Base-by-base conservation (phyloP, 1,140 invertebrate genomes). In the Drosophila asahinai region DNA sequence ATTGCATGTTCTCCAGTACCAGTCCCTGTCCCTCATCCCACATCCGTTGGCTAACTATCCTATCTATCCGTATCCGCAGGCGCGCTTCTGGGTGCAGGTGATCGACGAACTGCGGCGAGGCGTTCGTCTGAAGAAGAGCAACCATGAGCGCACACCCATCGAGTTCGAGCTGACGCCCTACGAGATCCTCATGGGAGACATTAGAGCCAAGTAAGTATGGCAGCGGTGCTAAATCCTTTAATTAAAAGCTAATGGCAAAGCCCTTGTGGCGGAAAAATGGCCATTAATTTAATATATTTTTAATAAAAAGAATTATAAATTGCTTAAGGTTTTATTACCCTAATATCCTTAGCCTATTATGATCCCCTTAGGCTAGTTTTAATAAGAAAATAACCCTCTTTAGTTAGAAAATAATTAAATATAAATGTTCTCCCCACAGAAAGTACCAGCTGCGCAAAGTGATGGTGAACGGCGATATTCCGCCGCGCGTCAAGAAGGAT, bases 121-220 rank as follows among this genome's bases (percentile, higher is more conserved):
- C 12, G 98, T 99, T 1, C 97, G 98, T 93, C 94, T 99, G 87
- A 99, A 99, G 94, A 99, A 99, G 93, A 97, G 98, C 3, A 94
- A 96, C 93, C 94, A 95, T 92, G 95, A 94, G 83, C 93, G 95
- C 78, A 95, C 95, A 43, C 94, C 96, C 48, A 95, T 97, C 63
- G 98, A 99, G 93, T 99, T 97, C 93, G 97, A 99, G 93, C 93
- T 99, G 72, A 99, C 98, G n/a, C 98, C 98, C 8, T 99, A 99
- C 93, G 98, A 99, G 94, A 98, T 98, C 87, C 94, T 99, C 14
- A 98, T 99, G 96, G 97, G 99, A 86, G 98, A 99, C 91, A 99
- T 99, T 77, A 94, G 98, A 79, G 96, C 97, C 27, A 95, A 97
- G 82, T 95, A 97, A 86, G 89, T 90, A 73, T 14, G 27, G 12